Conservation (phyloP, 2,888 invertebrate species). For the Sminthurides aquaticus region DNA sequence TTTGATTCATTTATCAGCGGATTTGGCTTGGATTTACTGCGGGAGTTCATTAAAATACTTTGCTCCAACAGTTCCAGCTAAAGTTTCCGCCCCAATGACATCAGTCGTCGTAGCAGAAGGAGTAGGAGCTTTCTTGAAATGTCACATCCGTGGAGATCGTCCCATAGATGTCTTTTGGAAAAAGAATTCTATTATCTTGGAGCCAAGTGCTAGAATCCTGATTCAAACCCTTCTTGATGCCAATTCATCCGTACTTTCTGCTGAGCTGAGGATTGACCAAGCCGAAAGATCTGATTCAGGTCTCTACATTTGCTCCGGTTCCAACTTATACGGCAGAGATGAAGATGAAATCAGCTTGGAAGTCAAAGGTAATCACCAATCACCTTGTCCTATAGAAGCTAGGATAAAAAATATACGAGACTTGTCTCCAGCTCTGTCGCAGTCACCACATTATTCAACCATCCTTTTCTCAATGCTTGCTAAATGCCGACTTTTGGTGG, state of each 20-base stretch:
- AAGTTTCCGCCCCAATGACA: constrained; percentile 34
- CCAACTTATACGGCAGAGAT: constrained; percentile 37
- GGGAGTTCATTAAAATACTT: constrained; percentile 35
- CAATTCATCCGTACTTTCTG: constrained; percentile 31
- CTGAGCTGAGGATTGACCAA: constrained; percentile 30
- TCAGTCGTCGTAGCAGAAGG: constrained; percentile 38
- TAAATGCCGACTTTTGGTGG: no score
- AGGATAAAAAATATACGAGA: no score
- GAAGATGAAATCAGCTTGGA: constrained; percentile 32
- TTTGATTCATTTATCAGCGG: no score
- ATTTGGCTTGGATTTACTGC: no score
- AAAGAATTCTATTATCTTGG: constrained; percentile 31
- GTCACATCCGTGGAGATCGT: constrained; percentile 37
- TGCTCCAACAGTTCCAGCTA: constrained; percentile 36
- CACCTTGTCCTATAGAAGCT: no score
- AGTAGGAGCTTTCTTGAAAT: constrained; percentile 28
- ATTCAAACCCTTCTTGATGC: constrained; percentile 20
- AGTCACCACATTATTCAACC: not conserved
- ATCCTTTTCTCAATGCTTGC: not conserved
- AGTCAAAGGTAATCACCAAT: constrained; percentile 37
- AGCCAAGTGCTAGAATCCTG: constrained; percentile 24
- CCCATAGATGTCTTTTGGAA: constrained; percentile 37
- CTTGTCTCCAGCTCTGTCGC: not conserved
- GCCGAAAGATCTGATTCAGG: constrained; percentile 33
- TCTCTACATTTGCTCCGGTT: constrained; percentile 30